phyloP scores from a whole-genome alignment of 2,888 invertebrate species.

The Drosophila recens region DNA sequence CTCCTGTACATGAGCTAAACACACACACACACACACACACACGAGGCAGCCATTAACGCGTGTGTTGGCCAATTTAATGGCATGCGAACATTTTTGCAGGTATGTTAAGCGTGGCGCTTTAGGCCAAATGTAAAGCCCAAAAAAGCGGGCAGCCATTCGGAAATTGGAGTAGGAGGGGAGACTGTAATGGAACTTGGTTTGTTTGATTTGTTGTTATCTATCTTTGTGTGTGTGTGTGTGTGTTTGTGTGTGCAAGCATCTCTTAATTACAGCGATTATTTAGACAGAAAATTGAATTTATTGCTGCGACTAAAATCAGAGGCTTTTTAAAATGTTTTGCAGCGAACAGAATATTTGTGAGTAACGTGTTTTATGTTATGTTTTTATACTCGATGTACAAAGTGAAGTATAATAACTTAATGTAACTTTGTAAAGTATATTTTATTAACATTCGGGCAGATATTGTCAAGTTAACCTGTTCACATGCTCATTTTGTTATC shows the following conservation, averaged over 20 bases:
- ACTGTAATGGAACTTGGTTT: constrained; percentile 49
- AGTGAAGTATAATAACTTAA: neutral
- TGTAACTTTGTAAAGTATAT: too few species aligned
- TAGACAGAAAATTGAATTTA: constrained; percentile 60
- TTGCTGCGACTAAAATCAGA: constrained; percentile 27
- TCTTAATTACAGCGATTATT: constrained; percentile 69
- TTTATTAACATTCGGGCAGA: too few species aligned
- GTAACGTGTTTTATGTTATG: neutral
- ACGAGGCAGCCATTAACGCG: constrained; percentile 49
- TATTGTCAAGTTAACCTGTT: too few species aligned
- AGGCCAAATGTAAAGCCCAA: constrained; percentile 16
- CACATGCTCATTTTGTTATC: too few species aligned
- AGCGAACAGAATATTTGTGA: neutral
- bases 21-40: constrained; percentile 16
- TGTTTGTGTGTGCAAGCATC: constrained; percentile 40
- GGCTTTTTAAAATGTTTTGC: constrained; percentile 38
- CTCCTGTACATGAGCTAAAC: constrained; percentile 7
- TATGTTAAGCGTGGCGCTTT: constrained; percentile 44
- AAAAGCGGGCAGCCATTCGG: constrained; percentile 15
- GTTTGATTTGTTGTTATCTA: constrained; percentile 47
- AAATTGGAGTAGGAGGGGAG: constrained; percentile 1
- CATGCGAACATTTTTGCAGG: constrained; percentile 57
- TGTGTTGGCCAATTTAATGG: constrained; percentile 62
- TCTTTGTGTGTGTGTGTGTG: constrained; percentile 17
- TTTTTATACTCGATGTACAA: neutral